phyloP scores from a whole-genome alignment of 2,888 invertebrate genomes.

The Polyploca ridens region DNA sequence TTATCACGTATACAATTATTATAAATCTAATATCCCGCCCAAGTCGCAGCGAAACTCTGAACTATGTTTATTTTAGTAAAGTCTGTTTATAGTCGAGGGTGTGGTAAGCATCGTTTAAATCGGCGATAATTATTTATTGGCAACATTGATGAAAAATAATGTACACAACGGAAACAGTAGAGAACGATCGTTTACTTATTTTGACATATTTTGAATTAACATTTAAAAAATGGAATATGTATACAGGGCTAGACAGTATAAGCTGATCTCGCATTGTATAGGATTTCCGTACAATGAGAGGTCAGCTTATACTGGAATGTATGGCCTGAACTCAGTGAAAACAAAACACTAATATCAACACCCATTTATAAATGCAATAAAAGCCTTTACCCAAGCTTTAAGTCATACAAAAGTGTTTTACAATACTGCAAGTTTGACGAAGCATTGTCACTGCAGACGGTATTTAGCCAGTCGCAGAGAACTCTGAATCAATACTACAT shows the following conservation, averaged over 20 bases:
- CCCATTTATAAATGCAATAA: no score
- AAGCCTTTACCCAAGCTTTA: no score
- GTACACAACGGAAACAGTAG: conserved; percentile 5
- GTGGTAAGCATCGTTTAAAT: conserved; percentile 5
- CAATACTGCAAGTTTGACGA: background rate
- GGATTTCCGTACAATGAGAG: no score
- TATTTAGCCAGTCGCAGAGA: background rate
- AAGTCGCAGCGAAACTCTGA: background rate
- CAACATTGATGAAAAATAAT: conserved; percentile 11
- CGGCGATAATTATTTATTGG: conserved; percentile 8
- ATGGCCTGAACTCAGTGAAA: no score
- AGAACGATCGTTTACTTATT: background rate
- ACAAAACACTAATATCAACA: no score
- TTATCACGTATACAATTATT: background rate
- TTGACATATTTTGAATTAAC: no score
- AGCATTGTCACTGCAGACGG: background rate
- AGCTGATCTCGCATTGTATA: no score
- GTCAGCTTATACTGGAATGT: no score
- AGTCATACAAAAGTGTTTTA: no score
- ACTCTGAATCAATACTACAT: background rate
- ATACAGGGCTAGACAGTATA: no score
- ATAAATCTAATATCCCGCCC: background rate
- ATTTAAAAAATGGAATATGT: no score
- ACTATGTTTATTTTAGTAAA: conserved; percentile 7
- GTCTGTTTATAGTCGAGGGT: conserved; percentile 8